Evolutionary conservation across 1,140 invertebrate genomes (phyloP), one percentile per base, ranked within the genome.

Genomic region (Drosophila kurseongensis): DNA sequence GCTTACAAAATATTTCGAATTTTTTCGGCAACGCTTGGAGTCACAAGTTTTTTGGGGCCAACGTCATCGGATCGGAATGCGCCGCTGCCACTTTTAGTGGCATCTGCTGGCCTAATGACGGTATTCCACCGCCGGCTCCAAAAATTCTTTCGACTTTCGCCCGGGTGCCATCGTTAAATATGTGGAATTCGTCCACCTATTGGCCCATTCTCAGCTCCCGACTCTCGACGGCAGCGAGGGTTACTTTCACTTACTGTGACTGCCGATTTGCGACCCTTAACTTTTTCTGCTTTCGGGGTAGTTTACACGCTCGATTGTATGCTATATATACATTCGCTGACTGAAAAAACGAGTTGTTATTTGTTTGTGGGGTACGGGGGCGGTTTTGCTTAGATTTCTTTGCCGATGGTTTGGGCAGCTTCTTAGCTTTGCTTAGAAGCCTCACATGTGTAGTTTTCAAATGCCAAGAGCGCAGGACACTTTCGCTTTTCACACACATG

Each of bases 31-130:
- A 35, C 48, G 8, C 48, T 51, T 51, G 35, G 55, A 47, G 38
- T 35, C 32, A 47, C 16, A 42, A 4, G 3, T 23, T 23, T 75
- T 75, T 80, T 79, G 50, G 10, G 67, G 16, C 5, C 59, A 50
- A 50, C 82, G 83, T 88, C 83, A 89, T 89, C 84, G 60, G 51
- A 75, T 88, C 42, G 83, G 83, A 80, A 88, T 88, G 83, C 67
- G 75, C 36, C 1, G 40, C 41, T 42, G 56, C 40, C 42, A 56
- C 74, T 63, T 67, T 78, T 76, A 18, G 51, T 47, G 75, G 50
- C 71, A 81, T 89, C 84, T 89, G 84, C 74, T 84, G 85, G 84
- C 84, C 84, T 89, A 89, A 89, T 89, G 84, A 90, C 84, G 84
- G 84, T 89, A 89, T 89, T 89, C 88, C 56, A 69, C 41, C 36